phyloP scores from a whole-genome alignment of 2,797 vertebrate species.

The Buphagus erythrorhynchus region DNA sequence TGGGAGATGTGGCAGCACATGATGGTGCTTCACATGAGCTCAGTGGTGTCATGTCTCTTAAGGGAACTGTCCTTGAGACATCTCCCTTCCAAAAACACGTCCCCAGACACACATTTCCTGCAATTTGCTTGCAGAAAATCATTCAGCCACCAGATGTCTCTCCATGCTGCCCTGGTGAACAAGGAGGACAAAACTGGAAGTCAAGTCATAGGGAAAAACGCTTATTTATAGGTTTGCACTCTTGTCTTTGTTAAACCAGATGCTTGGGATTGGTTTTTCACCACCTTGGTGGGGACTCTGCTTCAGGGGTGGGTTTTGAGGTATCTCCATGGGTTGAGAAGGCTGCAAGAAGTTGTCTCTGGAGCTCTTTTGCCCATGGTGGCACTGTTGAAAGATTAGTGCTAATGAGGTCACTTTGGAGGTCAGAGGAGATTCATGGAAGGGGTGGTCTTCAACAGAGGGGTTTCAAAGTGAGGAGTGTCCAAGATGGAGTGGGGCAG shows the following conservation, averaged over 20 bases:
- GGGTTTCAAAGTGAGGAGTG: not conserved
- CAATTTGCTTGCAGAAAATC: not conserved
- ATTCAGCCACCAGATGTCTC: constrained; percentile 54
- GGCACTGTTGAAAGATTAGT: not conserved
- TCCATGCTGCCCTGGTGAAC: not conserved
- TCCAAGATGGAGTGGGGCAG: not conserved
- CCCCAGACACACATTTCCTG: not conserved
- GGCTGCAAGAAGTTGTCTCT: not conserved
- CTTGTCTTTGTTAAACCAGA: not conserved
- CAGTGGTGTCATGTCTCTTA: fast-evolving
- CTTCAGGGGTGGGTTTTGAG: not conserved
- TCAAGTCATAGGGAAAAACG: fast-evolving
- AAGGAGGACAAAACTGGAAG: not conserved
- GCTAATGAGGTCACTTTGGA: not conserved
- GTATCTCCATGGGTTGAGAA: not conserved
- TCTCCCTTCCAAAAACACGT: fast-evolving
- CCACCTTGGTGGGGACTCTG: not conserved
- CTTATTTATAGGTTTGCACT: not conserved
- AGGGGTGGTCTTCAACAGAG: not conserved
- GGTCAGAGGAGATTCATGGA: not conserved
- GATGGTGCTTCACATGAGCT: fast-evolving
- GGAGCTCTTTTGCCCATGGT: not conserved
- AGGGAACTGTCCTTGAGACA: fast-evolving
- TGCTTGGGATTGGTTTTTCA: not conserved
- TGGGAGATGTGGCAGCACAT: not conserved